Conservation (phyloP, 2,113 vertebrate genomes). For the Bucco capensis region DNA sequence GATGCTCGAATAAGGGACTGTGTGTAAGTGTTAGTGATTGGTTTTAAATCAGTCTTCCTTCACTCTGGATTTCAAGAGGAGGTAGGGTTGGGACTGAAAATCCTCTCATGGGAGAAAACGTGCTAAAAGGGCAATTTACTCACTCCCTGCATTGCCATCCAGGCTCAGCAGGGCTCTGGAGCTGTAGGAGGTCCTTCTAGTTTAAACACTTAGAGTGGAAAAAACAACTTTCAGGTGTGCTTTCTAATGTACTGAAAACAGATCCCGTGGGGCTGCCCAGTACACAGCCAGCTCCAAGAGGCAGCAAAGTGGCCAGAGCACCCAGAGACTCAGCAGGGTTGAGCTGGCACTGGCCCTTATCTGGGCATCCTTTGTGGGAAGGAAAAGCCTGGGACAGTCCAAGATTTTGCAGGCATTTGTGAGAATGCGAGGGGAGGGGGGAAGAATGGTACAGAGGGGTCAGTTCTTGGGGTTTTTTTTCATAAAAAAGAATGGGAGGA, state of each 20-base stretch:
- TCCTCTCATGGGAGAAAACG: slow-evolving; percentile 58
- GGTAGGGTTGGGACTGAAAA: slow-evolving; percentile 23
- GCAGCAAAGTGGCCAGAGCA: fast-evolving
- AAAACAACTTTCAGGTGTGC: slow-evolving; percentile 69
- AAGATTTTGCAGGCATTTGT: not conserved
- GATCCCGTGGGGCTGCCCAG: not conserved
- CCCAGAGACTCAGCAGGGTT: not conserved
- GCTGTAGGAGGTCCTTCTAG: slow-evolving; percentile 59
- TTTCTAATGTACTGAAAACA: not conserved
- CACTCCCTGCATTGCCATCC: slow-evolving; percentile 58
- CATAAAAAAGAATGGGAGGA: not conserved
- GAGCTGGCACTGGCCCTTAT: not conserved
- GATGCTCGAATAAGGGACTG: slow-evolving; percentile 9
- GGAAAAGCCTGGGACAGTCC: not conserved
- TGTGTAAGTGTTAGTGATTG: slow-evolving; percentile 59
- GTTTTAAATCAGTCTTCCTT: slow-evolving; percentile 66
- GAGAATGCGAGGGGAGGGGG: not conserved
- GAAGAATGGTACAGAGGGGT: not conserved
- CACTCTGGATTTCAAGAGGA: not conserved
- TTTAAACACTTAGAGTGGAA: slow-evolving; percentile 65
- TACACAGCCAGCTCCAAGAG: not conserved
- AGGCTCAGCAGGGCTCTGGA: slow-evolving; percentile 62
- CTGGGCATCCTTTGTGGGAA: not conserved
- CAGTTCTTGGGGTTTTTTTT: not conserved
- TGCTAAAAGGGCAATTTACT: slow-evolving; percentile 72